Evolutionary conservation across 2,113 vertebrate species (phyloP), one percentile per base, ranked within the genome.

Genomic region (Paralichthys olivaceus): DNA sequence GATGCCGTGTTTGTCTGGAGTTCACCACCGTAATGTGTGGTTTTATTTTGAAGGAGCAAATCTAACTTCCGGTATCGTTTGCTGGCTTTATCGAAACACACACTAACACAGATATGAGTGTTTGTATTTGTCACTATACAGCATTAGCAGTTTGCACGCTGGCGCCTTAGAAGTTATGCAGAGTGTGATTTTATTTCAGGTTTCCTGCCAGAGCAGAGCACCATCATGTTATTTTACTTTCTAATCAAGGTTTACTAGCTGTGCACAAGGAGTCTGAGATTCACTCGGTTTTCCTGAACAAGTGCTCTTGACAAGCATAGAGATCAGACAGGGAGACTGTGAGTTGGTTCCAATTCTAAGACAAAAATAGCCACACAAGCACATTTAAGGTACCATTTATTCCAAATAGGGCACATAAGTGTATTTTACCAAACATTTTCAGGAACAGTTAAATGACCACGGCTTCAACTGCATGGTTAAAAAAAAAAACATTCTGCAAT

Each of bases 361-460:
- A 37, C n/a, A 0, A 14, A 8, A 28, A 63, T 28, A 45, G 49
- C 7, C 53, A 23, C 53, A 60, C 4, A 0, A 9, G 65, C 51
- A 75, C 14, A 49, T 84, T 54, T 14, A 61, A 34, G 23, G 64
- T 26, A 43, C n/a, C 0, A 12, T 70, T 90, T 94, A 90, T 92
- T 92, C 45, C 66, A 89, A 93, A 90, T 80, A 86, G 84, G 72
- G 80, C 83, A 71, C 85, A 83, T 6, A 11, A 37, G 64, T 83
- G 72, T 61, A 65, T 82, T 77, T 71, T 22, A 40, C 2, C 15
- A 68, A 75, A 69, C 73, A 81, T 71, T 65, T 79, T 72, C 62
- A 82, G n/a, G 66, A 81, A 92, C 82, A 84, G 19, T 47, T 76
- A 53, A 37, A 81, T 77, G 61, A 72, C 60, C 53, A 47, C 77